phyloP scores from a whole-genome alignment of 2,888 invertebrate genomes.

The Drosophila austrosaltans region DNA sequence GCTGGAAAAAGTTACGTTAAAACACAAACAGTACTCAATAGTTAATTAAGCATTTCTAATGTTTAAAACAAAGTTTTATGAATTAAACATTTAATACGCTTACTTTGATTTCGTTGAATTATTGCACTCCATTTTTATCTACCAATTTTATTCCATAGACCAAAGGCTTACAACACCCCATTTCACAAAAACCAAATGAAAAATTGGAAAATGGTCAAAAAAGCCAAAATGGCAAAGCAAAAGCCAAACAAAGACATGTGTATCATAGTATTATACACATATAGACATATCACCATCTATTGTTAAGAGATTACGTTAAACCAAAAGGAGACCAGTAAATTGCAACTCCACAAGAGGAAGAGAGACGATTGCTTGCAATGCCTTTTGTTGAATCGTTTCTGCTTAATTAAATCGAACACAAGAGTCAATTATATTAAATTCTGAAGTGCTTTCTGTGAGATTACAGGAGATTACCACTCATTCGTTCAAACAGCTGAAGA shows the following conservation, averaged over 20 bases:
- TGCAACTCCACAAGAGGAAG: not conserved
- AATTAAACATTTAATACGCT: not conserved
- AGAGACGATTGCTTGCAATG: not conserved
- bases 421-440: not conserved
- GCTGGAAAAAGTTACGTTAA: slow-evolving; percentile 53
- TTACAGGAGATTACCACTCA: slow-evolving; percentile 12
- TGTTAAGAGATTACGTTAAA: slow-evolving; percentile 39
- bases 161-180: slow-evolving; percentile 61
- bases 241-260: slow-evolving; percentile 39
- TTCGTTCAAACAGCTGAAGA: not conserved
- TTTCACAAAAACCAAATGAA: slow-evolving; percentile 46
- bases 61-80: slow-evolving; percentile 19
- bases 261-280: slow-evolving; percentile 21
- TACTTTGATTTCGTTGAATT: not conserved
- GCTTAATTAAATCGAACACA: slow-evolving; percentile 29
- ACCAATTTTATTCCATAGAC: slow-evolving; percentile 32
- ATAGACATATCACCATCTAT: slow-evolving; percentile 27
- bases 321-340: slow-evolving; percentile 4
- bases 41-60: slow-evolving; percentile 22
- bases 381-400: slow-evolving; percentile 26
- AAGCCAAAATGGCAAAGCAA: slow-evolving; percentile 41
- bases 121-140: not conserved
- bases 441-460: slow-evolving; percentile 33
- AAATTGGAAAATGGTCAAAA: slow-evolving; percentile 36
- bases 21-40: slow-evolving; percentile 14